Percentiles rank a stretch among this genome's conserved stretches.
These are phyloP conservation scores for Cepphus grylle DNA, from an alignment of 2,113 vertebrate genomes.

Conservation along the genomic window DNA sequence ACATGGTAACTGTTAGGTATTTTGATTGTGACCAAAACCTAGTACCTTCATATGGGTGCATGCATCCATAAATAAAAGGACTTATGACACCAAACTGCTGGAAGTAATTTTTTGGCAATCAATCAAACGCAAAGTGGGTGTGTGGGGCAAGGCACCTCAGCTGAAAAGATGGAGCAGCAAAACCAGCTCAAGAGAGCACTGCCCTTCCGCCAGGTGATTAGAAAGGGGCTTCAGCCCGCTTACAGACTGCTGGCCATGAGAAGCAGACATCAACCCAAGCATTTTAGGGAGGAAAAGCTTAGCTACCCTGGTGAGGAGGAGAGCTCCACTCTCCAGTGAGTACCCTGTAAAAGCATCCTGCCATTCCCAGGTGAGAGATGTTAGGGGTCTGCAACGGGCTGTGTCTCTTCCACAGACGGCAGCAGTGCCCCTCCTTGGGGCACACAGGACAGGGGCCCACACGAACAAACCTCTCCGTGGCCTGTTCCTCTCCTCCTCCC, in stretches of 20 bases:
- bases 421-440: fast-evolving
- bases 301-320: fast-evolving
- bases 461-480: fast-evolving
- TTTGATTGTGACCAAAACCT: background rate
- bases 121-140: fast-evolving
- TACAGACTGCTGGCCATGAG: background rate
- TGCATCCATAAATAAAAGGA: background rate
- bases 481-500: background rate
- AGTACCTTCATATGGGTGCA: background rate
- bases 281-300: background rate
- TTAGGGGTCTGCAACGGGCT: fast-evolving
- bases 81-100: fast-evolving
- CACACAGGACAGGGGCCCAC: fast-evolving
- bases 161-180: background rate
- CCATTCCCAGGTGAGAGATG: fast-evolving
- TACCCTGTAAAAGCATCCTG: background rate
- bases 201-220: background rate
- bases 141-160: fast-evolving
- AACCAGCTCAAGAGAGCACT: background rate
- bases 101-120: background rate
- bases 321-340: background rate
- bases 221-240: background rate
- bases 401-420: no score
- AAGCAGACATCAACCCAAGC: fast-evolving
- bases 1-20: background rate